A percentile compares a stretch with the other conserved stretches of the same genome.
phyloP scores from a whole-genome alignment of 2,113 vertebrate genomes.

The Amazona vittata region DNA sequence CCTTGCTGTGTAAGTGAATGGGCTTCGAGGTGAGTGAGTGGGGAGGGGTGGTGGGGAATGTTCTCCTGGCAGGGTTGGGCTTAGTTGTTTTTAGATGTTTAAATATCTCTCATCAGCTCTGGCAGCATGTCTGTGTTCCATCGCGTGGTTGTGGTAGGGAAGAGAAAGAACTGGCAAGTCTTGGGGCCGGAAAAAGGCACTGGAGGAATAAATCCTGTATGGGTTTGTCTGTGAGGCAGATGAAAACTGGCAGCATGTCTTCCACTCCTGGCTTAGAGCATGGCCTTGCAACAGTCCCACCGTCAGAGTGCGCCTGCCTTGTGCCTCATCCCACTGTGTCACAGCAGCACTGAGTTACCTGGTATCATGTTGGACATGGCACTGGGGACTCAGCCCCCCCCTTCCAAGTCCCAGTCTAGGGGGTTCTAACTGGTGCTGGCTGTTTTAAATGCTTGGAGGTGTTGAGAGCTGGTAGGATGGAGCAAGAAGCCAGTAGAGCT shows the following conservation, averaged over 20 bases:
- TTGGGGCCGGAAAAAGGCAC: neutral
- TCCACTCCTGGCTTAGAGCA: neutral
- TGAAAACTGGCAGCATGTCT: neutral
- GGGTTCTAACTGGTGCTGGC: neutral
- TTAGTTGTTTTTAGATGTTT: neutral
- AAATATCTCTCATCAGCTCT: slow-evolving; percentile 36
- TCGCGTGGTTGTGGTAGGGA: neutral
- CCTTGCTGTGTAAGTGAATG: neutral
- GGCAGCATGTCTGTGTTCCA: neutral
- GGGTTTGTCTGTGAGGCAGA: neutral
- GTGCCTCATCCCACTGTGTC: rapidly evolving
- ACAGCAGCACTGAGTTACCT: neutral
- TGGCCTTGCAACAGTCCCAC: neutral
- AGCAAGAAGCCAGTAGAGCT: neutral
- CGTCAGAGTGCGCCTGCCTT: rapidly evolving
- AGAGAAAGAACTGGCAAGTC: neutral
- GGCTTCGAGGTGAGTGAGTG: neutral
- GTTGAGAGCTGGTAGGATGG: neutral
- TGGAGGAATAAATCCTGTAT: neutral
- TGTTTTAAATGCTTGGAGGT: neutral
- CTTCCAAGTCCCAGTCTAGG: rapidly evolving
- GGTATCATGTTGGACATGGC: rapidly evolving
- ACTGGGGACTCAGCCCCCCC: neutral
- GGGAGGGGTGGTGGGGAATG: neutral
- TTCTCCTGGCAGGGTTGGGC: neutral